Evolutionary conservation across 2,113 vertebrate genomes (phyloP), one percentile per base, ranked within the genome.

Genomic region (Zapornia atra): DNA sequence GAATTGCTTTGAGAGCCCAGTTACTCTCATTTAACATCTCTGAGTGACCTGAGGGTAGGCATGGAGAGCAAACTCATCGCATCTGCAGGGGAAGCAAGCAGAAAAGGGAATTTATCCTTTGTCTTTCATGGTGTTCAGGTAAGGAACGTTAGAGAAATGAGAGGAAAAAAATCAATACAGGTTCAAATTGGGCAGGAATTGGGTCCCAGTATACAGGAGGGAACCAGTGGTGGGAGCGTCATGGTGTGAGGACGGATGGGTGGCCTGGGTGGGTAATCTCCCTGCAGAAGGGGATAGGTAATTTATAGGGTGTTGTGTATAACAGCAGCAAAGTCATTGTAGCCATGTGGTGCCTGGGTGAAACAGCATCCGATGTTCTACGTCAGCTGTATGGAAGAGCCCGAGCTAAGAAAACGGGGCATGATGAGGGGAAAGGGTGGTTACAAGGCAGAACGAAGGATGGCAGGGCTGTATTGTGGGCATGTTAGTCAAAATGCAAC

Each of bases 371-470:
- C 68, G 68, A 77, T 82, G 61, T 85, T 53, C 3, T 1, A 40
- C 0, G 0, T 31, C 24, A 77, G 42, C 48, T 13, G 0, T 4
- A 2, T 3, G 0, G 0, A 57, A 61, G 36, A 70, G 50, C n/a
- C 75, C 12, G 6, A 44, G 73, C n/a, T 61, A 8, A 79, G 78
- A 44, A 40, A 46, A 69, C 8, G 11, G 2, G 1, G 80, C 44
- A 51, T 12, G 53, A 50, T 1, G 10, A 73, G 44, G 31, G 78
- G 66, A 40, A 22, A 54, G 0, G 1, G 18, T 10, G 51, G 25
- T 15, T 28, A 40, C 60, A 11, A 26, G 69, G 54, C 1, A 4
- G 56, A 29, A 48, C 1, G 38, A 13, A 71, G 38, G 64, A 19
- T 60, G 72, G 29, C 26, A 17, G 54, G 34, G 54, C 72, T 20